Conservation (phyloP, 1,140 invertebrate genomes). For the Coptotermes formosanus region DNA sequence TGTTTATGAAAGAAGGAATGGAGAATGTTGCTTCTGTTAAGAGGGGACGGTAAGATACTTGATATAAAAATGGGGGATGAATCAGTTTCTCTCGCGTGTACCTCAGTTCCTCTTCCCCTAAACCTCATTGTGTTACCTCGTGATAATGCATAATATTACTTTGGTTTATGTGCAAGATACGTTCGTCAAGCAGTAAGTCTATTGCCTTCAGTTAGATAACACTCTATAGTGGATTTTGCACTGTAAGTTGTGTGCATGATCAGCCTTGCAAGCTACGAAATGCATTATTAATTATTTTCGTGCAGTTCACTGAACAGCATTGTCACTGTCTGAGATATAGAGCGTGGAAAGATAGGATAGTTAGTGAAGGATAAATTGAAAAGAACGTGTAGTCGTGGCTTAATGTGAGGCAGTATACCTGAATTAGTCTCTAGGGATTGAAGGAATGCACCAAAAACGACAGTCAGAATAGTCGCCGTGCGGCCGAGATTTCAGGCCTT, state of each 20-base stretch:
- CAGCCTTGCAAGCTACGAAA: too few relatives aligned
- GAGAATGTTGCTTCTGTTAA: not conserved
- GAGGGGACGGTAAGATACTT: not conserved
- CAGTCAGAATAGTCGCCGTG: too few relatives aligned
- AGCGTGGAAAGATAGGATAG: too few relatives aligned
- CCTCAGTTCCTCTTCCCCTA: not conserved
- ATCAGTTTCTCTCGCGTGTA: not conserved
- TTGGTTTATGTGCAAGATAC: not conserved
- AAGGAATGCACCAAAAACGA: too few relatives aligned
- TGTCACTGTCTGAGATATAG: too few relatives aligned
- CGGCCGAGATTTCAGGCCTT: too few relatives aligned
- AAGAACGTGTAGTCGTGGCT: too few relatives aligned
- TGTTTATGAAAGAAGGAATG: not conserved
- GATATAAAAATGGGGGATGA: not conserved
- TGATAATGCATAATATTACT: constrained; percentile 14
- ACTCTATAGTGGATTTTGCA: not conserved
- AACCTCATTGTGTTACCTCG: not conserved
- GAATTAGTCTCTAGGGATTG: too few relatives aligned
- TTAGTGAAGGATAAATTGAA: too few relatives aligned
- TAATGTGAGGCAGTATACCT: too few relatives aligned
- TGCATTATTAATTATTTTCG: too few relatives aligned
- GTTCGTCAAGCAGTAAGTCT: not conserved
- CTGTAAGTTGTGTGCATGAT: not conserved
- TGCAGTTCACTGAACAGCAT: too few relatives aligned
- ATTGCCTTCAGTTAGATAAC: not conserved